A percentile compares a stretch with the other conserved stretches of the same genome.
phyloP scores from a whole-genome alignment of 2,888 invertebrate genomes.

The Noctua janthina region DNA sequence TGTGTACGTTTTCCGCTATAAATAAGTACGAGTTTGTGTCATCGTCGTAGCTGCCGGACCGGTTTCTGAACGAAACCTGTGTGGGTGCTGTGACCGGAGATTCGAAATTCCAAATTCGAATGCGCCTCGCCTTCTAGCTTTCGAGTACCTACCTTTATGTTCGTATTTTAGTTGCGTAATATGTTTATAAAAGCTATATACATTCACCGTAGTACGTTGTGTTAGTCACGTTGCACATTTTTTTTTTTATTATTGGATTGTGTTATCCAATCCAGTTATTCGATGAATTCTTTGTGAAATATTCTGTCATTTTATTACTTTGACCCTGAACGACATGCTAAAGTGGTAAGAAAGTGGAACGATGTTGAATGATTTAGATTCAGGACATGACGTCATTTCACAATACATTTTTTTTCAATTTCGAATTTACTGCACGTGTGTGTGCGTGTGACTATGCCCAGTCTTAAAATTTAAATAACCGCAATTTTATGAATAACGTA shows the following conservation, averaged over 20 bases:
- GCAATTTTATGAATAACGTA: neutral
- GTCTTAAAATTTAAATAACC: neutral
- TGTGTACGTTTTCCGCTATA: slow-evolving; percentile 88
- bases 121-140: slow-evolving; percentile 66
- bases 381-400: slow-evolving; percentile 74
- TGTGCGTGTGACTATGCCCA: neutral
- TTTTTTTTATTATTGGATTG: slow-evolving; percentile 3
- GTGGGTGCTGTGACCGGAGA: slow-evolving; percentile 80
- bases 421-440: neutral
- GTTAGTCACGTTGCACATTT: slow-evolving; percentile 65
- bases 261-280: slow-evolving; percentile 25
- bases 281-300: slow-evolving; percentile 20
- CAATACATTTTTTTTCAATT: slow-evolving; percentile 2
- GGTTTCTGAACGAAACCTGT: slow-evolving; percentile 85
- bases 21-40: slow-evolving; percentile 88
- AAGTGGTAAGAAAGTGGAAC: slow-evolving; percentile 57
- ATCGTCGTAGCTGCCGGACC: slow-evolving; percentile 81
- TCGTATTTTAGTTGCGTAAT: slow-evolving; percentile 81
- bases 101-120: slow-evolving; percentile 80
- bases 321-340: slow-evolving; percentile 61
- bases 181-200: slow-evolving; percentile 69
- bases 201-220: slow-evolving; percentile 59
- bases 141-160: slow-evolving; percentile 74
- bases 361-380: slow-evolving; percentile 43
- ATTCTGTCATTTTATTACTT: slow-evolving; percentile 36